Conservation (phyloP, 2,113 vertebrate species). For the Sceloporus tristichus region DNA sequence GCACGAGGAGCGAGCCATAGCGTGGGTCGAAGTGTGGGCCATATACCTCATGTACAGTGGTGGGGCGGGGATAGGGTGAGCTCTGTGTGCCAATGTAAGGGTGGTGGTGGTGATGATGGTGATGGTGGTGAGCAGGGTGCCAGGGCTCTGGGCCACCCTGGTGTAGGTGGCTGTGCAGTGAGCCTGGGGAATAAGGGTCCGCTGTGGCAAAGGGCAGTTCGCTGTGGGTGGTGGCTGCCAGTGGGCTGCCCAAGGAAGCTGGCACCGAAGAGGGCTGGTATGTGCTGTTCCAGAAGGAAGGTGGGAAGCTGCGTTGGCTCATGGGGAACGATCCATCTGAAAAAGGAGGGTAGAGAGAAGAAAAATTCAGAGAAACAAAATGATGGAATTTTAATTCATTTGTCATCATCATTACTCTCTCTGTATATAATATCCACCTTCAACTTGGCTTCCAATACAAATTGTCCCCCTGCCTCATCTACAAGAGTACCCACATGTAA, state of each 20-base stretch:
- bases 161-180: constrained; percentile 93
- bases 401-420: not conserved
- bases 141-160: constrained; percentile 90
- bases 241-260: constrained; percentile 80
- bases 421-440: not conserved
- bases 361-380: not conserved
- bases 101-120: constrained; percentile 86
- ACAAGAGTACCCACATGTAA: too few relatives aligned
- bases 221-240: constrained; percentile 80
- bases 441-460: not conserved
- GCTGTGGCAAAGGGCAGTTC: constrained; percentile 88
- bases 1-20: constrained; percentile 91
- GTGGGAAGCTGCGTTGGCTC: constrained; percentile 96
- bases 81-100: constrained; percentile 89
- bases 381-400: accelerated
- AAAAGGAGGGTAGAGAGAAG: not conserved
- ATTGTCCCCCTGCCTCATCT: too few relatives aligned
- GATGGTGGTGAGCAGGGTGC: constrained; percentile 92
- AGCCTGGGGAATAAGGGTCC: constrained; percentile 88
- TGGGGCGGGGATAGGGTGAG: constrained; percentile 84
- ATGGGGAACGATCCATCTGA: constrained; percentile 94
- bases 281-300: constrained; percentile 97
- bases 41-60: constrained; percentile 92
- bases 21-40: constrained; percentile 92
- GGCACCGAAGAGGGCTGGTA: constrained; percentile 87